Evolutionary conservation across 1,140 invertebrate species (phyloP), one percentile per base, ranked within the genome.

Genomic region (Nephotettix cincticeps): DNA sequence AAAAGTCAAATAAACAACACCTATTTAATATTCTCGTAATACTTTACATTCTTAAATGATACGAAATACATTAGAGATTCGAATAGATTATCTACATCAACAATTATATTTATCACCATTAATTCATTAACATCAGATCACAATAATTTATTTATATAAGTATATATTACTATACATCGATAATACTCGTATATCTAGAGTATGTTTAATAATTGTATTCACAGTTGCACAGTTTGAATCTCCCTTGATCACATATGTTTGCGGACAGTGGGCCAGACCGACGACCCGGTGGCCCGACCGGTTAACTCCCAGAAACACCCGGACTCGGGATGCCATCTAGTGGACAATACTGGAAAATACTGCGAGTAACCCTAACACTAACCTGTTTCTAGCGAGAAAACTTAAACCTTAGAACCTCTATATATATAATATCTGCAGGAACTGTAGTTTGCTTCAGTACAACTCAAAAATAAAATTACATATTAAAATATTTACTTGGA

Each of bases 311-410:
- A 14, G 28, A 27, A 40, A 66, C 40, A 36, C 17, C n/a, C n/a
- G 23, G 1, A 23, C 30, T 66, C 40, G 21, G 40, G 36, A 51
- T 32, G 29, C 32, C 17, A 58, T 58, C 47, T 56, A 54, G 40
- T 70, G 69, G 69, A 70, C 69, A 75, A 75, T 75, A 75, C 74
- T 75, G 74, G 40, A 69, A 73, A 75, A 75, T 75, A 75, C 74
- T 75, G 74, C 45, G 69, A 64, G 54, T 56, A 69, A 61, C 70
- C 21, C 70, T 58, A 72, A 70, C 56, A 36, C 54, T 63, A 63
- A 43, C 43, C 66, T 72, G 64, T 66, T 40, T 64, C 54, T 27
- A 71, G 54, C 36, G 51, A 73, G 69, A 72, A 70, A 61, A 61
- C 70, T 73, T 73, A 75, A 70, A 73, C 69, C 73, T 73, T 72